Conservation (phyloP, 2,797 vertebrate species). For the Hypotaenidia philippensis region DNA sequence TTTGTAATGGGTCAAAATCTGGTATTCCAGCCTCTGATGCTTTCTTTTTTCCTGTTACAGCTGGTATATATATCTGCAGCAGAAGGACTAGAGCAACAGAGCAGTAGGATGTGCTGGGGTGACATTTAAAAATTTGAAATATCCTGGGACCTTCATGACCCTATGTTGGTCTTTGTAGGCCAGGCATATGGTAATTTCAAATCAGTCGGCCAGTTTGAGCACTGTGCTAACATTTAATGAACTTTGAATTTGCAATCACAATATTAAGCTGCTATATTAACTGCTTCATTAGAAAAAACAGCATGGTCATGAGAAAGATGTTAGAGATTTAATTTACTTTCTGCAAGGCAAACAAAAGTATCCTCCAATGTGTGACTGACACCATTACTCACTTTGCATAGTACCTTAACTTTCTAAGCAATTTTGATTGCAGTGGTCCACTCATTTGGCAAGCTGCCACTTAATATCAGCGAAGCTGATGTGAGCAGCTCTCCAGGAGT, state of each 20-base stretch:
- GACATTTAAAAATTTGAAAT: conserved; percentile 9
- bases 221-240: conserved; percentile 9
- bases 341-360: conserved; percentile 10
- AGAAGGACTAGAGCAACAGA: not conserved
- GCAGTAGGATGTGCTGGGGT: not conserved
- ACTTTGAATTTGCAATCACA: conserved; percentile 25
- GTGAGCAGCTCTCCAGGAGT: not conserved
- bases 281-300: conserved; percentile 41
- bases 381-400: not conserved
- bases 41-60: not conserved
- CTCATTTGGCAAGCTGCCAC: not conserved
- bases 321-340: conserved; percentile 33
- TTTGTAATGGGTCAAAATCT: not conserved
- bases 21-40: not conserved
- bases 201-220: not conserved
- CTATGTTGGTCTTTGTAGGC: not conserved
- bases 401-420: not conserved
- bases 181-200: not conserved
- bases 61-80: not conserved
- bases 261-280: conserved; percentile 14
- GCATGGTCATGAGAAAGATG: not conserved
- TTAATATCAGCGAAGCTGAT: not conserved
- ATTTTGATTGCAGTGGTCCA: not conserved
- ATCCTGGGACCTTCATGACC: not conserved
- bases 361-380: not conserved